phyloP scores from a whole-genome alignment of 2,888 invertebrate species.

The Pristionchus maxplancki region DNA sequence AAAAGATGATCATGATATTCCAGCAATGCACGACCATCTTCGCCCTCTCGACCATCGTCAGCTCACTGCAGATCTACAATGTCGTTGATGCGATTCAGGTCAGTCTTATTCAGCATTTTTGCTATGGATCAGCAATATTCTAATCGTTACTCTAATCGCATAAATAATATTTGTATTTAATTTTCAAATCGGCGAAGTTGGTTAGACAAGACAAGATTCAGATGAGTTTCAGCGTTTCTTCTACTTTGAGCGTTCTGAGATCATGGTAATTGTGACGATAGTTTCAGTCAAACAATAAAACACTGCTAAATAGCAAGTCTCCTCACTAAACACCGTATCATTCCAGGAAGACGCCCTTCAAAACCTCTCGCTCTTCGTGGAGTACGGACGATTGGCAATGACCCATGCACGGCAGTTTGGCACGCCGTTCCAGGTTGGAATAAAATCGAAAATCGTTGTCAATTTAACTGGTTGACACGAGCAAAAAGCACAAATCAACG shows the following conservation, averaged over 20 bases:
- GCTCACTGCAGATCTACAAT: conserved; percentile 93
- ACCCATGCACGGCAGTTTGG: conserved; percentile 82
- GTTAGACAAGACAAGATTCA: no score
- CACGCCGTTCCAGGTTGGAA: conserved; percentile 75
- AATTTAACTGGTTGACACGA: no score
- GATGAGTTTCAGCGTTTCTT: no score
- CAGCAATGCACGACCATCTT: conserved; percentile 95
- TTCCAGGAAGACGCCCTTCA: conserved; percentile 91
- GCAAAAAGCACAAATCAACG: no score
- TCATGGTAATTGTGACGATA: no score
- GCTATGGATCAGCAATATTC: no score
- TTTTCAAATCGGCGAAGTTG: no score
- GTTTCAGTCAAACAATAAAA: background rate
- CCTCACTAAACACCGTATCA: background rate
- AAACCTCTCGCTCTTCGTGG: conserved; percentile 94
- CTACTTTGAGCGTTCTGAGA: no score
- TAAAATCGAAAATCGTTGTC: background rate
- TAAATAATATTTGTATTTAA: background rate
- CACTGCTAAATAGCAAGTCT: background rate
- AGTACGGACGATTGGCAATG: conserved; percentile 95
- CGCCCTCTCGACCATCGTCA: conserved; percentile 96
- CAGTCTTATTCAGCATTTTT: no score
- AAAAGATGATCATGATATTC: conserved; percentile 82
- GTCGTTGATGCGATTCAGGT: conserved; percentile 93
- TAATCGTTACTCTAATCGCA: no score